Conservation (phyloP, 2,797 vertebrate species). For the Menidia menidia region DNA sequence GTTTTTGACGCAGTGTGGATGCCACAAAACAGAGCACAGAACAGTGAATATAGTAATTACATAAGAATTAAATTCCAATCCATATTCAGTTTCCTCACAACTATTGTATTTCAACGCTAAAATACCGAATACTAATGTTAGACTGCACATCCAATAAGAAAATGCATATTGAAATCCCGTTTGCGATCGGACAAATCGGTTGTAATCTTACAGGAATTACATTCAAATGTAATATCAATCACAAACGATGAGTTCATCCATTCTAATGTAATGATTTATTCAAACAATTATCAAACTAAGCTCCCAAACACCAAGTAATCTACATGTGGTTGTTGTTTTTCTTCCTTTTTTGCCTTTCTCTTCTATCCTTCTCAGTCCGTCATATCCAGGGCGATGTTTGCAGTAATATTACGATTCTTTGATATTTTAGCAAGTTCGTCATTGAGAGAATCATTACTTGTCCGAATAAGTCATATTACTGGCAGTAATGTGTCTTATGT, state of each 20-base stretch:
- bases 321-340: neutral
- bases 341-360: neutral
- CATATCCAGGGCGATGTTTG: neutral
- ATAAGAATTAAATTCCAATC: neutral
- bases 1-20: neutral
- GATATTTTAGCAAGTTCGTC: neutral
- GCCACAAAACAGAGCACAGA: neutral
- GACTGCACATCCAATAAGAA: neutral
- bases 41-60: neutral
- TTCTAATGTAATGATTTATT: neutral
- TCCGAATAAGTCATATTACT: neutral
- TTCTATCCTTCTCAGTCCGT: neutral
- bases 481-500: neutral
- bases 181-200: neutral
- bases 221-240: neutral
- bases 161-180: neutral
- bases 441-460: neutral
- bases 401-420: neutral
- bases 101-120: neutral
- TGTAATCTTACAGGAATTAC: neutral
- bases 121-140: neutral
- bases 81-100: conserved; percentile 7
- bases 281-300: neutral
- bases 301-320: neutral
- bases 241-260: neutral